A percentile compares a stretch with the other conserved stretches of the same genome.
These are phyloP conservation scores for Mus musculus DNA, from an alignment of 2,113 vertebrate species.

Conservation along the genomic window DNA sequence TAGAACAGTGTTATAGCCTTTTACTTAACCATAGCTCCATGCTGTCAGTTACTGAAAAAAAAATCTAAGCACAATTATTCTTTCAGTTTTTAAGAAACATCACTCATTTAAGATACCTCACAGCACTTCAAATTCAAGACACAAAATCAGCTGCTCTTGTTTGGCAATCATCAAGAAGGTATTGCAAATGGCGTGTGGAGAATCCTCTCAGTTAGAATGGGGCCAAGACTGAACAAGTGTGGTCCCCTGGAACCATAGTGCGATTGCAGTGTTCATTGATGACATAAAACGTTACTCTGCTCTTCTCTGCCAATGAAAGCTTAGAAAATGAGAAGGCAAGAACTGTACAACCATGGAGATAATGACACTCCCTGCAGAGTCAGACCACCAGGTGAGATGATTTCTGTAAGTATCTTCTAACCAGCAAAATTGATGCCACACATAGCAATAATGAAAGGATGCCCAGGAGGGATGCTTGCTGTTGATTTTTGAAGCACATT, in stretches of 20 bases:
- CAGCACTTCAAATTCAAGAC: constrained; percentile 12
- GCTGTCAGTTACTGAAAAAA: constrained; percentile 41
- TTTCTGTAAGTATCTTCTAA: constrained; percentile 54
- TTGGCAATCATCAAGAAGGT: constrained; percentile 18
- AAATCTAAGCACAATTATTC: not conserved
- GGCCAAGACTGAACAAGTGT: not conserved
- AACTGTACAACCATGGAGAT: not conserved
- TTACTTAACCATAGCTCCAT: constrained; percentile 52
- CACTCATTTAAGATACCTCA: constrained; percentile 50
- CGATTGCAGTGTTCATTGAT: not conserved
- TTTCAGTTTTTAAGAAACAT: not conserved
- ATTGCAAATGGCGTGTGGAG: not conserved
- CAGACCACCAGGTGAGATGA: not conserved
- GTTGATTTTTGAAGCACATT: not conserved
- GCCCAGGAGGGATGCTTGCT: not conserved
- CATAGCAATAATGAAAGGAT: not conserved
- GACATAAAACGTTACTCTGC: not conserved
- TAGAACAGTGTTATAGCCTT: constrained; percentile 38
- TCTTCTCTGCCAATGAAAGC: constrained; percentile 18
- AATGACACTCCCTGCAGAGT: constrained; percentile 51
- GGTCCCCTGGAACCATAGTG: not conserved
- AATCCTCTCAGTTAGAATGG: not conserved
- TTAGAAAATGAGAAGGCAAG: constrained; percentile 52
- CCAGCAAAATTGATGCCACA: constrained; percentile 23
- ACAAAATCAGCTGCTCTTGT: constrained; percentile 32